A percentile compares a stretch with the other conserved stretches of the same genome.
Conservation (phyloP, 2,888 invertebrate species). For the Trachelus troglodyta region DNA sequence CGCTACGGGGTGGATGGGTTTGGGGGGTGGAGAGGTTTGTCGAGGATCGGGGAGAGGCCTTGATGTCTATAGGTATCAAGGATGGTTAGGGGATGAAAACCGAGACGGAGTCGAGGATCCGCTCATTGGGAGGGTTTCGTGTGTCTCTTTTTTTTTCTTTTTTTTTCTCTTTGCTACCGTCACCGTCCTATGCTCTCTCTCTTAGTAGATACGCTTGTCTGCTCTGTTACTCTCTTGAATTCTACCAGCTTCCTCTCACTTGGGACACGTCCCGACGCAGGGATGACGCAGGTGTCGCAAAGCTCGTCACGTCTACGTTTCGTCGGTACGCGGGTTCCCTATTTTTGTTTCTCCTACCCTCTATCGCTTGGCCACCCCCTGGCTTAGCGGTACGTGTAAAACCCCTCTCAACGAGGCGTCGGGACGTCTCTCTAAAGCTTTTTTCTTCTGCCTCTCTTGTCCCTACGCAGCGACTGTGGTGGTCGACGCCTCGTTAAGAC, state of each 20-base stretch:
- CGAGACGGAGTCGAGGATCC: slow-evolving; percentile 10
- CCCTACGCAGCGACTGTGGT: background rate
- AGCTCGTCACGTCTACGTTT: slow-evolving; percentile 56
- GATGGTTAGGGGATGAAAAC: slow-evolving; percentile 16
- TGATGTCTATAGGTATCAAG: slow-evolving; percentile 2
- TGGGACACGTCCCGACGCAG: slow-evolving; percentile 19
- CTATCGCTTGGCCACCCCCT: background rate
- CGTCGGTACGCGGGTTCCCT: slow-evolving; percentile 24
- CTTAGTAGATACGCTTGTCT: background rate
- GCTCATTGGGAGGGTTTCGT: background rate
- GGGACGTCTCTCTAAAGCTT: background rate
- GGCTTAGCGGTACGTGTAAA: background rate
- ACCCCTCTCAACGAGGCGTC: background rate
- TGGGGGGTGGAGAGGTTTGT: slow-evolving; percentile 24
- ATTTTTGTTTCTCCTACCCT: slow-evolving; percentile 9
- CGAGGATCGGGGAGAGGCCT: slow-evolving; percentile 12
- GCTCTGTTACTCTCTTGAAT: background rate
- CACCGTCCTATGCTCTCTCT: background rate
- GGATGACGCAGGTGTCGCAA: slow-evolving; percentile 52
- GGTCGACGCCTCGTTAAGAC: slow-evolving; percentile 1
- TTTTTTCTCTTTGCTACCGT: background rate
- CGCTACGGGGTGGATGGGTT: slow-evolving; percentile 39
- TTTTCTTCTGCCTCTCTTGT: background rate
- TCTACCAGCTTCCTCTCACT: background rate
- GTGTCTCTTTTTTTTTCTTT: background rate